phyloP scores from a whole-genome alignment of 2,113 vertebrate species.

The Sinocyclocheilus anshuiensis region DNA sequence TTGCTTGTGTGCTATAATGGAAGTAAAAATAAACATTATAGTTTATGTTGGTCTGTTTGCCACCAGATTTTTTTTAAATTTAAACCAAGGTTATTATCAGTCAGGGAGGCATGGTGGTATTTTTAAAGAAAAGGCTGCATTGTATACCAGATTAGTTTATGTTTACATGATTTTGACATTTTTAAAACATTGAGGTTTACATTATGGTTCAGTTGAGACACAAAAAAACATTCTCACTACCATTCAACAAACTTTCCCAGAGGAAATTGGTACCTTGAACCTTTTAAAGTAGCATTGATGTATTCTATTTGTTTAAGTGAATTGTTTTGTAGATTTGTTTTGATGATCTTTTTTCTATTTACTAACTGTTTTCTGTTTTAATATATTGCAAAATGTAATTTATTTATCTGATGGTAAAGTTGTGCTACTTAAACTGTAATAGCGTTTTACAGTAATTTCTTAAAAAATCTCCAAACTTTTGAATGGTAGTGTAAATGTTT shows the following conservation, averaged over 20 bases:
- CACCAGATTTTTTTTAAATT: background rate
- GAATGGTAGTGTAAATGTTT: background rate
- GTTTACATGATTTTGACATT: background rate
- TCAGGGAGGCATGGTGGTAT: background rate
- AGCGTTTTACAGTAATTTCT: too few relatives aligned
- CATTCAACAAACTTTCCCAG: background rate
- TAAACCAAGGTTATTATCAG: background rate
- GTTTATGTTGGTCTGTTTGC: conserved; percentile 2
- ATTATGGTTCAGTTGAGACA: background rate
- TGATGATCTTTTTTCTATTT: background rate
- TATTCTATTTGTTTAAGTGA: background rate
- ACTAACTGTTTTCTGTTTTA: too few relatives aligned
- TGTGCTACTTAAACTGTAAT: too few relatives aligned
- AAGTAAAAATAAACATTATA: conserved; percentile 44
- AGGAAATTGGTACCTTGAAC: background rate
- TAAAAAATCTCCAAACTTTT: too few relatives aligned
- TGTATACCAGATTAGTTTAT: background rate
- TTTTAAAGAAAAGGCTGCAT: background rate
- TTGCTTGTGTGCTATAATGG: conserved; percentile 20
- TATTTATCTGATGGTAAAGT: too few relatives aligned
- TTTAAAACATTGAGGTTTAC: background rate
- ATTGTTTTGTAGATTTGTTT: background rate
- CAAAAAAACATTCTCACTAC: background rate
- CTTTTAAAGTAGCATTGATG: background rate
- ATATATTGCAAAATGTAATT: too few relatives aligned